Percentiles rank a stretch among this genome's conserved stretches.
Evolutionary conservation across 2,888 invertebrate species (phyloP).

Genomic region (Omphaloscelis lunosa): DNA sequence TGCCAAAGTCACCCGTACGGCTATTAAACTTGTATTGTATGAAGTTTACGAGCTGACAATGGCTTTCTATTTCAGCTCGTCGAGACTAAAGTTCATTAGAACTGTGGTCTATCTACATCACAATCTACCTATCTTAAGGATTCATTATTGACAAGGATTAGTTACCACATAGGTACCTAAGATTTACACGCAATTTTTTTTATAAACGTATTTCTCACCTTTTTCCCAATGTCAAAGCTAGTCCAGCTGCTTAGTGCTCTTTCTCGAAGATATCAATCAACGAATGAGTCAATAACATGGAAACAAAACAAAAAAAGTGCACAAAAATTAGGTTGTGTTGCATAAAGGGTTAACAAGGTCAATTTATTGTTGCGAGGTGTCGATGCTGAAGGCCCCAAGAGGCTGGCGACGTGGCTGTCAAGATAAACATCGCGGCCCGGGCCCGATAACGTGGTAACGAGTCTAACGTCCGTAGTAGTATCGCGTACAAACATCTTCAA

Average conservation of each 20-base stretch:
- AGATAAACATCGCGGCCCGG: slow-evolving; percentile 83
- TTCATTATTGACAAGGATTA: neutral
- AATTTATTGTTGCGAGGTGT: slow-evolving; percentile 83
- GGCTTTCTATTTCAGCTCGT: neutral
- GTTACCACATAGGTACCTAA: neutral
- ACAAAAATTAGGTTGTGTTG: slow-evolving; percentile 69
- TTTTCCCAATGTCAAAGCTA: neutral
- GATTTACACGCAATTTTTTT: neutral
- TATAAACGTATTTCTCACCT: neutral
- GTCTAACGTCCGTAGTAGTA: slow-evolving; percentile 82
- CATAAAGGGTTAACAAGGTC: slow-evolving; percentile 81
- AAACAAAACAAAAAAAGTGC: slow-evolving; percentile 45
- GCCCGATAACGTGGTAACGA: slow-evolving; percentile 85
- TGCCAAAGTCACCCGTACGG: neutral
- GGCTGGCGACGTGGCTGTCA: slow-evolving; percentile 85
- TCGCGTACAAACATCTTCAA: slow-evolving; percentile 68
- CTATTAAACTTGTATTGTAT: slow-evolving; percentile 8
- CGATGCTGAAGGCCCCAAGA: slow-evolving; percentile 82
- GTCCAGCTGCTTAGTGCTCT: too few relatives aligned
- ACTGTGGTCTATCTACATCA: neutral
- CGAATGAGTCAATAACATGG: slow-evolving; percentile 18
- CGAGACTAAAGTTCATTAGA: neutral
- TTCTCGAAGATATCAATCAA: neutral
- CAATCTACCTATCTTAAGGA: neutral
- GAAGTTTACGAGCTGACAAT: slow-evolving; percentile 2